These are phyloP conservation scores for Myotis davidii DNA, from an alignment of 2,113 vertebrate genomes.

Conservation along the genomic window DNA sequence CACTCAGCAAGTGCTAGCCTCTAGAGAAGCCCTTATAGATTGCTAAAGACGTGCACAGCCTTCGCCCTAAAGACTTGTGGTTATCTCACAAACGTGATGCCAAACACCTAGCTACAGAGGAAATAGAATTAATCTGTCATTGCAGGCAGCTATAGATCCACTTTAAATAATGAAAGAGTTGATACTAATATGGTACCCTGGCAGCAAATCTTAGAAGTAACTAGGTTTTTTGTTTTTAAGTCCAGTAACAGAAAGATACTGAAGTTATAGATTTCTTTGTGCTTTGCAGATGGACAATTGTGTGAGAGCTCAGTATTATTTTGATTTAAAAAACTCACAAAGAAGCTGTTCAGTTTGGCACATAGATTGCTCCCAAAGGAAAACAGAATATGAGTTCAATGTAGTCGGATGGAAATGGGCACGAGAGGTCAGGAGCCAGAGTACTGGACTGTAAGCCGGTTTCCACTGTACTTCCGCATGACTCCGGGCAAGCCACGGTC, in stretches of 20 bases:
- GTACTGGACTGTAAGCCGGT: neutral
- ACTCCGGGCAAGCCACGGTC: neutral
- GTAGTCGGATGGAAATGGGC: neutral
- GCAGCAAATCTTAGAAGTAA: constrained; percentile 55
- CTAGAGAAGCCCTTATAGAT: constrained; percentile 88
- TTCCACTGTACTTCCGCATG: neutral
- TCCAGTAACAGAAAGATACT: neutral
- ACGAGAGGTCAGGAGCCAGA: neutral
- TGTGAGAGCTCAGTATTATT: constrained; percentile 29
- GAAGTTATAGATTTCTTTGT: constrained; percentile 37
- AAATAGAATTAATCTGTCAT: constrained; percentile 93
- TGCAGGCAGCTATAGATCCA: constrained; percentile 88
- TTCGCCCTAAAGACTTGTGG: constrained; percentile 88
- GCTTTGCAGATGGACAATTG: neutral
- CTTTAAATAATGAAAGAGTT: constrained; percentile 82
- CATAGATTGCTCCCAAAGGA: neutral
- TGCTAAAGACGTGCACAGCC: constrained; percentile 87
- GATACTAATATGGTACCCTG: constrained; percentile 27
- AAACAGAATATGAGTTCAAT: neutral
- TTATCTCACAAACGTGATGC: constrained; percentile 88
- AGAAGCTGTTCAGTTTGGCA: constrained; percentile 49
- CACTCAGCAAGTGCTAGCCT: constrained; percentile 87
- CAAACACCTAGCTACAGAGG: constrained; percentile 90
- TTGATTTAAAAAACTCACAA: neutral
- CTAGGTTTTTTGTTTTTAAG: neutral